A percentile compares a stretch with the other conserved stretches of the same genome.
Evolutionary conservation across 2,888 invertebrate species (phyloP).

Genomic region (Unio pictorum): DNA sequence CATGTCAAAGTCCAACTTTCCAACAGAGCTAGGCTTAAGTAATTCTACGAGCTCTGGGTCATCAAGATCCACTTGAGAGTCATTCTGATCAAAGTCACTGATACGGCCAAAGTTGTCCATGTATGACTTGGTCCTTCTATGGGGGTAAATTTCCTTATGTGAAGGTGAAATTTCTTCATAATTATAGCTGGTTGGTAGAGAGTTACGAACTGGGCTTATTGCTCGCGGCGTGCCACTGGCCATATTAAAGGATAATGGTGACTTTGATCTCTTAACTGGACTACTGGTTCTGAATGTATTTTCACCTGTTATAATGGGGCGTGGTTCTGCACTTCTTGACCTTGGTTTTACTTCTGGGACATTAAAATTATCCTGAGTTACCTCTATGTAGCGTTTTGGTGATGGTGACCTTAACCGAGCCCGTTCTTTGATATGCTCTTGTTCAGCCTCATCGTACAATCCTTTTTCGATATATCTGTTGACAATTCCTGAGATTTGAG

Average conservation of each 20-base stretch:
- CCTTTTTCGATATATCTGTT: constrained; percentile 52
- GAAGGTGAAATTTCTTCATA: constrained; percentile 42
- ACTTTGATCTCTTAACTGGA: too few species aligned
- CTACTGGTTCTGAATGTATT: too few species aligned
- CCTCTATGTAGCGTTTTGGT: constrained; percentile 2
- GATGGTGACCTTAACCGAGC: constrained; percentile 32
- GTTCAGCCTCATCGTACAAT: constrained; percentile 42
- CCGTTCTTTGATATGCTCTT: constrained; percentile 17
- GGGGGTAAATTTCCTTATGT: constrained; percentile 56
- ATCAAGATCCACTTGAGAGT: constrained; percentile 33
- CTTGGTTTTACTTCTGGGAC: too few species aligned
- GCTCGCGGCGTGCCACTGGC: too few species aligned
- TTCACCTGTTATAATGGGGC: too few species aligned
- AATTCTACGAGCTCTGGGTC: constrained; percentile 45
- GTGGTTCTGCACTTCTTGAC: too few species aligned
- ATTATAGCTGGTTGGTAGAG: constrained; percentile 13
- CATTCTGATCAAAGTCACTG: constrained; percentile 18
- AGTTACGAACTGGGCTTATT: too few species aligned
- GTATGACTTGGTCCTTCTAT: constrained; percentile 48
- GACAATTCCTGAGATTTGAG: constrained; percentile 46
- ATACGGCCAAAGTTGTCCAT: constrained; percentile 34
- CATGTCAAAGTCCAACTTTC: constrained; percentile 37
- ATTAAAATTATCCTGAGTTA: constrained; percentile 3
- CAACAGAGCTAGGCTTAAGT: constrained; percentile 29
- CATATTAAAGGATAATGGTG: too few species aligned